Conservation (phyloP, 2,113 vertebrate species). For the Scatophagus argus region DNA sequence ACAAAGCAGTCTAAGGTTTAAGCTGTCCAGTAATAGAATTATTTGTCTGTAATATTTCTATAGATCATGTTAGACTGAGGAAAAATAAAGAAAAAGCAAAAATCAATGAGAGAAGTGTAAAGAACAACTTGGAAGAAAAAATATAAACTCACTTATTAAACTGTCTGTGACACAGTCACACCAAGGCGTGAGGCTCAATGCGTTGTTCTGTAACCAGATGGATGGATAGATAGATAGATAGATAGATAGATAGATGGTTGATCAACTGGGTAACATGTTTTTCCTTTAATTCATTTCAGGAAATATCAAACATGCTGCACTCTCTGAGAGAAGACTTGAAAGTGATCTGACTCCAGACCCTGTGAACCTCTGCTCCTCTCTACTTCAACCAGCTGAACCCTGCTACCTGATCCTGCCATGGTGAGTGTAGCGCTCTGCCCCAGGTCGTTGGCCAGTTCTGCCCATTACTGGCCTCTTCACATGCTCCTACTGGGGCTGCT, state of each 20-base stretch:
- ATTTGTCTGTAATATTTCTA: conserved; percentile 25
- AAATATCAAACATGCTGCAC: conserved; percentile 63
- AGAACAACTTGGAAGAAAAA: not conserved
- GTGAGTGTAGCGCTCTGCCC: conserved; percentile 44
- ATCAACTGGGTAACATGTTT: conserved; percentile 20
- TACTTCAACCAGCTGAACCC: conserved; percentile 36
- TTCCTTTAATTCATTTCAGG: conserved; percentile 49
- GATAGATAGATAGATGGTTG: not conserved
- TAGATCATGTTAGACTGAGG: not conserved
- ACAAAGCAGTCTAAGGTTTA: conserved; percentile 10
- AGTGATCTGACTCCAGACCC: conserved; percentile 45
- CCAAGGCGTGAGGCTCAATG: not conserved
- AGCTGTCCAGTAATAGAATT: conserved; percentile 10
- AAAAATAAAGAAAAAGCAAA: not conserved
- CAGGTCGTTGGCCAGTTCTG: conserved; percentile 44
- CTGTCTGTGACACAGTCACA: not conserved
- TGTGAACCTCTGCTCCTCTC: conserved; percentile 55
- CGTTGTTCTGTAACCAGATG: no score
- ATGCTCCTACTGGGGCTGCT: conserved; percentile 74
- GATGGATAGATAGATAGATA: not conserved
- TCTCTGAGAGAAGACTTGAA: conserved; percentile 50
- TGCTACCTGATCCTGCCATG: conserved; percentile 62
- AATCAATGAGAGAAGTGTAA: conserved; percentile 23
- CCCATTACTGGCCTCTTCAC: conserved; percentile 65
- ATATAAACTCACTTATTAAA: not conserved